Evolutionary conservation across 2,113 vertebrate genomes (phyloP).

Genomic region (Pyrgilauda ruficollis): DNA sequence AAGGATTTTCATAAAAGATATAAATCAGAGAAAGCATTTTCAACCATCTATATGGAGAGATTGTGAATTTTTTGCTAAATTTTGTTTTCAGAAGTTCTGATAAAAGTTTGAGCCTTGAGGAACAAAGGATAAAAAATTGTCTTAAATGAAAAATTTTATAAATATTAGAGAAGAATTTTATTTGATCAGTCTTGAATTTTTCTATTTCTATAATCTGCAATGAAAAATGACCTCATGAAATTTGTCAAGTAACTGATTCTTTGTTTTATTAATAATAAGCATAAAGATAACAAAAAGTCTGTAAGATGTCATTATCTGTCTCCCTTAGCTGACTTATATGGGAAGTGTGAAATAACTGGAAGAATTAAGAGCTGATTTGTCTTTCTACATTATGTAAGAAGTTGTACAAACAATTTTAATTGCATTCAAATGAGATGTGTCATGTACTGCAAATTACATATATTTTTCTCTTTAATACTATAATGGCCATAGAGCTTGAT

Average conservation of each 20-base stretch:
- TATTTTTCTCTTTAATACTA: neutral
- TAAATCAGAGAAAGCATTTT: neutral
- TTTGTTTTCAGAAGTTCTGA: neutral
- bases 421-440: neutral
- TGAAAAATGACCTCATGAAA: neutral
- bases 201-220: neutral
- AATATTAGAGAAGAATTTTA: neutral
- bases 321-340: neutral
- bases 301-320: neutral
- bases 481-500: neutral
- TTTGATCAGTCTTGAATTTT: neutral
- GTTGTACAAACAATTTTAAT: neutral
- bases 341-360: neutral
- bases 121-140: neutral
- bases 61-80: neutral
- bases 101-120: neutral
- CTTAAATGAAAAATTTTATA: neutral
- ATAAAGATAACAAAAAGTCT: neutral
- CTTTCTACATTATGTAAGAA: neutral
- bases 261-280: neutral
- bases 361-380: neutral
- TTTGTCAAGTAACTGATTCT: neutral
- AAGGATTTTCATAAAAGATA: neutral
- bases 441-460: neutral
- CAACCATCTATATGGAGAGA: neutral